These are phyloP conservation scores for Emydura subglobosa DNA, from an alignment of 2,113 vertebrate genomes.

Conservation along the genomic window DNA sequence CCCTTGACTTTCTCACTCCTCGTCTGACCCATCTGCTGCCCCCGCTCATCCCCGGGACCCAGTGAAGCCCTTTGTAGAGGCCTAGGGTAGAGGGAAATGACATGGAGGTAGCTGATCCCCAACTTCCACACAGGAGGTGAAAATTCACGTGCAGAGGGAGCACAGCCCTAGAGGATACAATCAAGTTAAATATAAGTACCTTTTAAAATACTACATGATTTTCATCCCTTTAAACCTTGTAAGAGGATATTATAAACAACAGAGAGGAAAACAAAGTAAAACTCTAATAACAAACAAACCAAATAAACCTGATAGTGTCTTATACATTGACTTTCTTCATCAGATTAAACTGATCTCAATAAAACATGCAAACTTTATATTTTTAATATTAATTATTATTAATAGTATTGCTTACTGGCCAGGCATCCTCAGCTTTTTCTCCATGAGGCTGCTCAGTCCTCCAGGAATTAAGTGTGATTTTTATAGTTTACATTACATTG, in stretches of 20 bases:
- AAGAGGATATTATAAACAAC: neutral
- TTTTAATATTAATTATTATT: neutral
- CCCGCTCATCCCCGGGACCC: rapidly evolving
- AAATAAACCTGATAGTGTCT: neutral
- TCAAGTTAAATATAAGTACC: neutral
- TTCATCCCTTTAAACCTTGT: constrained; percentile 4
- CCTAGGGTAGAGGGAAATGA: neutral
- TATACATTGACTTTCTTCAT: neutral
- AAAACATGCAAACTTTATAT: neutral
- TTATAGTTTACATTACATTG: constrained; percentile 3
- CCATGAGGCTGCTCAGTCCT: neutral
- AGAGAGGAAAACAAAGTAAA: neutral
- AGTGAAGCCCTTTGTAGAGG: neutral
- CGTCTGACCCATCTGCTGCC: neutral
- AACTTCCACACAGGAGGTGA: neutral
- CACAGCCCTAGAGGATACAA: neutral
- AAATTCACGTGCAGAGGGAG: neutral
- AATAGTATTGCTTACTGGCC: neutral
- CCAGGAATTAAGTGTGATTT: constrained; percentile 54
- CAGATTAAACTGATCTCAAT: neutral
- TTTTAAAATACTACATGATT: neutral
- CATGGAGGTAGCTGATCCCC: neutral
- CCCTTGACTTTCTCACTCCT: neutral
- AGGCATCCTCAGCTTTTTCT: constrained; percentile 18
- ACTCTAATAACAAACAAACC: neutral